These are phyloP conservation scores for Diacarnus erythraeanus DNA, from an alignment of 37 sponge, comb jelly and placozoan species.

Conservation along the genomic window DNA sequence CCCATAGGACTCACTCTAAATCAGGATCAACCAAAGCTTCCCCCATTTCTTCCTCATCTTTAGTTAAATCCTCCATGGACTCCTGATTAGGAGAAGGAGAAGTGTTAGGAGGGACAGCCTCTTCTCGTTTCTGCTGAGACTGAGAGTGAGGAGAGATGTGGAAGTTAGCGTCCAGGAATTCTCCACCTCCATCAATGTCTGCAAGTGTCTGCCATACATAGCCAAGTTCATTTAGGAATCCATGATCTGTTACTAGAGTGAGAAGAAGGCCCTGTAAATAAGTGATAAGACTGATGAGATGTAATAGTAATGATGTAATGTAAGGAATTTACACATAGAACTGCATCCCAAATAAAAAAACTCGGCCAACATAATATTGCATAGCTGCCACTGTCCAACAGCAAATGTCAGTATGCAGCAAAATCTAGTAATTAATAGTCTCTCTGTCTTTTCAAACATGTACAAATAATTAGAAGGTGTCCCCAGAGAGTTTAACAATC, in stretches of 20 bases:
- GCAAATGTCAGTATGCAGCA: no score
- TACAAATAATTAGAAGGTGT: no score
- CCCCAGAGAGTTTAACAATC: no score
- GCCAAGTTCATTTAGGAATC: slow-evolving; percentile 76
- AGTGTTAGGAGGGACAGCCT: neutral
- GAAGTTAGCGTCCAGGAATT: slow-evolving; percentile 71
- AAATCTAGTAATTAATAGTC: no score
- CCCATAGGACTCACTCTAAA: slow-evolving; percentile 5
- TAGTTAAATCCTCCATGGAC: no score
- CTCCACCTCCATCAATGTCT: slow-evolving; percentile 72
- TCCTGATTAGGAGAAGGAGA: neutral
- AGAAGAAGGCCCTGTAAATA: slow-evolving; percentile 69
- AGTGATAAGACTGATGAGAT: no score
- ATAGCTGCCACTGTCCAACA: no score
- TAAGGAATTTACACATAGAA: no score
- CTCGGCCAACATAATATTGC: no score
- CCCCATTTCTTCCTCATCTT: neutral
- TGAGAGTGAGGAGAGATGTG: slow-evolving; percentile 7
- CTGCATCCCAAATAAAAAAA: no score
- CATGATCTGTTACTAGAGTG: slow-evolving; percentile 80
- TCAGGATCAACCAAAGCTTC: neutral
- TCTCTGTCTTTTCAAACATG: no score
- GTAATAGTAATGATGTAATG: no score
- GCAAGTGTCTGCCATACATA: slow-evolving; percentile 76
- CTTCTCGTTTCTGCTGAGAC: neutral